phyloP scores from a whole-genome alignment of 2,888 invertebrate genomes.

The Adela reaumurella region DNA sequence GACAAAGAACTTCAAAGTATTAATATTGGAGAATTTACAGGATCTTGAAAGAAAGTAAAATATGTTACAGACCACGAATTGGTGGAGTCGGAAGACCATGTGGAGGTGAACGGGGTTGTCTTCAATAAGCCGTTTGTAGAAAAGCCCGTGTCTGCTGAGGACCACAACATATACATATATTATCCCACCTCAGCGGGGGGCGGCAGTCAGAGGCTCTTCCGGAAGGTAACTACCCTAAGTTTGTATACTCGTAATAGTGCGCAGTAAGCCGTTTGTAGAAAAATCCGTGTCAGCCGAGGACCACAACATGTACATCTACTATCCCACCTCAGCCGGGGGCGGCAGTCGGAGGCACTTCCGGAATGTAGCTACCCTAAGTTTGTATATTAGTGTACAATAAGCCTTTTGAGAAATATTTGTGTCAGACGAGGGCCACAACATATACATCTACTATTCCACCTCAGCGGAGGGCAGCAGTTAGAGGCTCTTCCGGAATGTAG shows the following conservation, averaged over 20 bases:
- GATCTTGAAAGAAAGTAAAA: too few relatives aligned
- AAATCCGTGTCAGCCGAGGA: slow-evolving; percentile 94
- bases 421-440: slow-evolving; percentile 93
- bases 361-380: slow-evolving; percentile 87
- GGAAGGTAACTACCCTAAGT: slow-evolving; percentile 92
- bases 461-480: slow-evolving; percentile 92
- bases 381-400: slow-evolving; percentile 87
- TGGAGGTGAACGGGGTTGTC: slow-evolving; percentile 81
- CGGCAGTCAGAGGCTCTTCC: slow-evolving; percentile 86
- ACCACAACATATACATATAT: slow-evolving; percentile 94
- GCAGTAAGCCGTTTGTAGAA: slow-evolving; percentile 94
- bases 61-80: slow-evolving; percentile 71
- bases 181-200: slow-evolving; percentile 92
- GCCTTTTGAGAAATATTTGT: slow-evolving; percentile 95
- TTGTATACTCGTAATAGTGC: slow-evolving; percentile 80
- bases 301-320: slow-evolving; percentile 95
- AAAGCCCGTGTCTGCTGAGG: slow-evolving; percentile 92
- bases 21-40: too few relatives aligned
- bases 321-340: slow-evolving; percentile 88
- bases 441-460: slow-evolving; percentile 92
- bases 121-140: slow-evolving; percentile 96
- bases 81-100: slow-evolving; percentile 85
- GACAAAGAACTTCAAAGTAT: too few relatives aligned
- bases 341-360: slow-evolving; percentile 89
- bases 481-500: slow-evolving; percentile 87